Evolutionary conservation across 2,113 vertebrate genomes (phyloP).

Genomic region (Corydoras maculifer): DNA sequence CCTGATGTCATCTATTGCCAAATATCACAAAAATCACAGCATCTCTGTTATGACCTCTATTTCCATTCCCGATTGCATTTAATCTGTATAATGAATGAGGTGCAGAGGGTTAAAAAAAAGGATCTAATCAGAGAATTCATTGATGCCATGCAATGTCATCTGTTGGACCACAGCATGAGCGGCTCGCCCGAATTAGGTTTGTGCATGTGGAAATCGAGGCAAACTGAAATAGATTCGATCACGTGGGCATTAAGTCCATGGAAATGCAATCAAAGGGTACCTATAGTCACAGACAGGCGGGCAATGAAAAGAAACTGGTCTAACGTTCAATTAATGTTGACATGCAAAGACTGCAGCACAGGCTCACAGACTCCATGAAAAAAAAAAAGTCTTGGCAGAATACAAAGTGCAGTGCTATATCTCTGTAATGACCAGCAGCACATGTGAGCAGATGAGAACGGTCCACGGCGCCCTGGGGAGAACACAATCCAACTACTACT

Average conservation of each 20-base stretch:
- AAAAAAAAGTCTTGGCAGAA: background rate
- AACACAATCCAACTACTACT: background rate
- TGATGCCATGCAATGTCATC: background rate
- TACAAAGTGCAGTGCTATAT: background rate
- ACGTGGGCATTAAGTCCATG: background rate
- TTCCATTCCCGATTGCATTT: constrained; percentile 47
- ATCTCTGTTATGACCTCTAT: constrained; percentile 31
- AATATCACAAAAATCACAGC: constrained; percentile 43
- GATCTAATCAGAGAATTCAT: background rate
- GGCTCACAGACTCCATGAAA: background rate
- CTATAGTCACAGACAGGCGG: background rate
- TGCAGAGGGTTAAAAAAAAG: background rate
- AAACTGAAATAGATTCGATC: background rate
- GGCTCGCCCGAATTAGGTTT: background rate
- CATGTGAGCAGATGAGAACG: background rate
- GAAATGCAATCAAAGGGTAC: background rate
- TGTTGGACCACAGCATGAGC: background rate
- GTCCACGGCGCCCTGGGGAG: background rate
- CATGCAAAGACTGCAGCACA: background rate
- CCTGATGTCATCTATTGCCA: constrained; percentile 33
- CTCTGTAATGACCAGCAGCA: constrained; percentile 31
- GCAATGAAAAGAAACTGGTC: background rate
- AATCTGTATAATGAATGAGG: constrained; percentile 25
- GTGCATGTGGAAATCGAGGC: background rate
- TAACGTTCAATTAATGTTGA: background rate